Percentiles rank a stretch among this genome's conserved stretches.
These are phyloP conservation scores for Gymnobelideus leadbeateri DNA, from an alignment of 2,113 vertebrate species.

Conservation along the genomic window DNA sequence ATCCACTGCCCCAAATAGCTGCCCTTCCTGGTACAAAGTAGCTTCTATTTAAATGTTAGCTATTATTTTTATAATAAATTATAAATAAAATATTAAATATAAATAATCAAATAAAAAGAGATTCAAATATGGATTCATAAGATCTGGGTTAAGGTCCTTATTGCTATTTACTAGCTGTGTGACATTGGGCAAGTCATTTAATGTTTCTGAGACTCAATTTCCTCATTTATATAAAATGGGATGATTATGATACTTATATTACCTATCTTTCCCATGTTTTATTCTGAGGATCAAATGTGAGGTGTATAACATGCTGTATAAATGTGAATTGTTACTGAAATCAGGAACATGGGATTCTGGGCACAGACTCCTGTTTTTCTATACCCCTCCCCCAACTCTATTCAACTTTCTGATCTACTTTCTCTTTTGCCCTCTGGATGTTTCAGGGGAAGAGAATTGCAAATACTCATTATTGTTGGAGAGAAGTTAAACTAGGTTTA, in stretches of 20 bases:
- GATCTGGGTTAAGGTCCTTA: not conserved
- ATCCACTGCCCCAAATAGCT: not conserved
- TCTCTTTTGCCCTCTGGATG: not conserved
- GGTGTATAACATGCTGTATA: not conserved
- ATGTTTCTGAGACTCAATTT: not conserved
- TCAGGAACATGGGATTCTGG: not conserved
- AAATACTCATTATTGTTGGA: not conserved
- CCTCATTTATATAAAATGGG: not conserved
- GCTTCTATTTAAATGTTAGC: not conserved
- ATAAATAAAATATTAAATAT: too few relatives aligned
- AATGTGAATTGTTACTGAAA: not conserved
- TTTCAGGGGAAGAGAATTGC: not conserved
- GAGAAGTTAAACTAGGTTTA: not conserved
- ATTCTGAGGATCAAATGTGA: not conserved
- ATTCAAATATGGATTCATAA: not conserved
- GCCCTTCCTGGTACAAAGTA: not conserved
- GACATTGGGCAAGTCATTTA: not conserved
- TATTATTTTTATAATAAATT: not conserved
- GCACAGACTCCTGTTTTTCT: not conserved
- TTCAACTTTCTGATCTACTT: not conserved
- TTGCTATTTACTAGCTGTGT: not conserved
- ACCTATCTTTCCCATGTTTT: not conserved
- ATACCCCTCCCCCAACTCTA: not conserved
- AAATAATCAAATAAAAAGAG: not conserved
- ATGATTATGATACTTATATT: not conserved